These are phyloP conservation scores for Orgyia antiqua DNA, from an alignment of 2,888 invertebrate genomes.

Conservation along the genomic window DNA sequence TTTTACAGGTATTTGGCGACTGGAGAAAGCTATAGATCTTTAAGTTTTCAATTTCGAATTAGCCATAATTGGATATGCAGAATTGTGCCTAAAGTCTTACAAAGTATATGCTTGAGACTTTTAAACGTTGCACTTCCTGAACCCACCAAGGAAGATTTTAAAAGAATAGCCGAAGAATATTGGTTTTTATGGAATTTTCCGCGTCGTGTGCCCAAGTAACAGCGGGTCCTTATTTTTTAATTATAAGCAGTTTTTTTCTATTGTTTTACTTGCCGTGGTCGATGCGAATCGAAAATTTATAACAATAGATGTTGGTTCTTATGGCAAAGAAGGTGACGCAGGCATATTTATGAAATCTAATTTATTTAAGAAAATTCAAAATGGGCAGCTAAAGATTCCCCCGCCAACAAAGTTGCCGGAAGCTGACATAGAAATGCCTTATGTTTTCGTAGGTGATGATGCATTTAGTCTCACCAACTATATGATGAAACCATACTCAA, in stretches of 20 bases:
- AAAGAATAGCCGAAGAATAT: slow-evolving; percentile 4
- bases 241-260: neutral
- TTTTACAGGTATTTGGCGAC: too few relatives aligned
- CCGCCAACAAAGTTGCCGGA: too few relatives aligned
- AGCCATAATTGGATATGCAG: slow-evolving; percentile 10
- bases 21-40: too few relatives aligned
- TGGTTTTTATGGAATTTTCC: slow-evolving; percentile 12
- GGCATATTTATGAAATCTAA: slow-evolving; percentile 2
- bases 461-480: too few relatives aligned
- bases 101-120: slow-evolving; percentile 9
- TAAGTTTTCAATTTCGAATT: too few relatives aligned
- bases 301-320: slow-evolving; percentile 1
- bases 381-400: too few relatives aligned
- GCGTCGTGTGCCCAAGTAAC: slow-evolving; percentile 2
- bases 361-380: slow-evolving; percentile 7
- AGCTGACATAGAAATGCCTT: too few relatives aligned
- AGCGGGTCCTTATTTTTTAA: too few relatives aligned
- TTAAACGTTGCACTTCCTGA: too few relatives aligned
- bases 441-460: too few relatives aligned
- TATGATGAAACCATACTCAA: too few relatives aligned
- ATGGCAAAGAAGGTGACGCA: slow-evolving; percentile 6
- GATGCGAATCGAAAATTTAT: neutral
- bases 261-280: neutral
- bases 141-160: slow-evolving; percentile 6
- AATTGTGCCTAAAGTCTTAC: slow-evolving; percentile 10